These are phyloP conservation scores for Lutjanus argentimaculatus DNA, from an alignment of 2,797 vertebrate species.

Conservation along the genomic window DNA sequence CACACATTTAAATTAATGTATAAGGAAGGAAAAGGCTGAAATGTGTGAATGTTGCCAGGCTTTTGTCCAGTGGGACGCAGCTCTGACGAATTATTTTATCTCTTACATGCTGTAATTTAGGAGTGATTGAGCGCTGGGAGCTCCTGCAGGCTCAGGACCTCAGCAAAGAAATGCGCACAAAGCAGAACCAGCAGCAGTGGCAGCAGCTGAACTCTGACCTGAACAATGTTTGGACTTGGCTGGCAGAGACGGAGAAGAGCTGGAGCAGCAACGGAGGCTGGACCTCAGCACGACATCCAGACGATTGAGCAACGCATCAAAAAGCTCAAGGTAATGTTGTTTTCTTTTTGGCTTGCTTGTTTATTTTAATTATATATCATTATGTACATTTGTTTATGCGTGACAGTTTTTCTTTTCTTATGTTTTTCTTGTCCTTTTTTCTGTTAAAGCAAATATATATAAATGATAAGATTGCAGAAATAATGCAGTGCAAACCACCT, in stretches of 20 bases:
- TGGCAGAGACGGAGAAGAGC: conserved; percentile 90
- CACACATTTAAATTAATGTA: background rate
- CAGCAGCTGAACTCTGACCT: conserved; percentile 96
- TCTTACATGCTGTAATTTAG: conserved; percentile 69
- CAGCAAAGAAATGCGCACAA: conserved; percentile 94
- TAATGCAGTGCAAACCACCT: background rate
- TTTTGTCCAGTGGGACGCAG: background rate
- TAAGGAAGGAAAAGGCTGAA: background rate
- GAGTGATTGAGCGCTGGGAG: conserved; percentile 97
- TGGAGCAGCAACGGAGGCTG: conserved; percentile 88
- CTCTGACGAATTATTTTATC: background rate
- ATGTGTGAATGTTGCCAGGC: background rate
- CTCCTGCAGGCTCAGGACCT: conserved; percentile 95
- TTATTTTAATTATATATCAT: background rate
- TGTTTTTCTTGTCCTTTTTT: background rate
- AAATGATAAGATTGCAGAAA: background rate
- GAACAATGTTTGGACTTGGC: conserved; percentile 90
- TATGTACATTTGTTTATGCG: too few relatives aligned
- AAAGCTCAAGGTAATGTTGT: conserved; percentile 91
- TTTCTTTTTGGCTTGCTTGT: background rate
- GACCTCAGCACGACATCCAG: conserved; percentile 93
- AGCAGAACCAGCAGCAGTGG: conserved; percentile 94
- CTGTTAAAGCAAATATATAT: background rate
- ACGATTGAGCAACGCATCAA: conserved; percentile 92
- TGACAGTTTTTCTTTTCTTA: too few relatives aligned